Evolutionary conservation across 2,113 vertebrate genomes (phyloP).

Genomic region (Rhinolophus sinicus): DNA sequence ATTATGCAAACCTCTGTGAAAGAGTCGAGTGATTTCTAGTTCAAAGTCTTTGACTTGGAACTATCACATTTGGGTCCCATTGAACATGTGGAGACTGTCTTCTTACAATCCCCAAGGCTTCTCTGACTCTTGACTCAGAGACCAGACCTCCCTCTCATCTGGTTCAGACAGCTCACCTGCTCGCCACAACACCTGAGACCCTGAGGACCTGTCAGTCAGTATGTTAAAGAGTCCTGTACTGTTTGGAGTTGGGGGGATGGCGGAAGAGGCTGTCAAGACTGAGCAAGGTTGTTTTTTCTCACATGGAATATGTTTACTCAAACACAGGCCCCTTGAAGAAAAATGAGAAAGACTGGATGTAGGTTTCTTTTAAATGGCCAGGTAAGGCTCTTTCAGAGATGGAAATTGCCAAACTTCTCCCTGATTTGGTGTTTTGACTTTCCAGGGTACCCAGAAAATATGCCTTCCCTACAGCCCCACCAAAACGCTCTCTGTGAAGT

Average conservation of each 20-base stretch:
- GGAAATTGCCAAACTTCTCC: not conserved
- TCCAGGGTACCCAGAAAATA: constrained; percentile 97
- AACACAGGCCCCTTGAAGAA: not conserved
- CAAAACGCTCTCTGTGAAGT: constrained; percentile 99
- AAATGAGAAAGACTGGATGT: not conserved
- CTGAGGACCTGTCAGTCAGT: not conserved
- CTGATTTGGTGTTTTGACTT: constrained; percentile 65
- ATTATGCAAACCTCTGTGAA: not conserved
- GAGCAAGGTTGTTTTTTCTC: not conserved
- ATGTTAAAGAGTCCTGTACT: too few relatives aligned
- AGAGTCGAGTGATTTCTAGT: not conserved
- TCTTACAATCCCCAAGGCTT: not conserved
- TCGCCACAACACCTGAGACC: not conserved
- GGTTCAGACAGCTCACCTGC: not conserved
- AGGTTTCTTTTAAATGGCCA: not conserved
- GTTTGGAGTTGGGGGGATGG: fast-evolving
- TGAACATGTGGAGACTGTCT: not conserved
- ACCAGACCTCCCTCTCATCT: not conserved
- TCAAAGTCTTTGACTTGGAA: not conserved
- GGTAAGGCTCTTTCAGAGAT: not conserved
- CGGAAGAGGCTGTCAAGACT: not conserved
- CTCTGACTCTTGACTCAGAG: not conserved
- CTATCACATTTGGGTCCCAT: not conserved
- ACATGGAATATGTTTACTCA: not conserved
- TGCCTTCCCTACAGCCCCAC: constrained; percentile 99